phyloP scores from a whole-genome alignment of 2,888 invertebrate species.

The Caenorhabditis sp. region DNA sequence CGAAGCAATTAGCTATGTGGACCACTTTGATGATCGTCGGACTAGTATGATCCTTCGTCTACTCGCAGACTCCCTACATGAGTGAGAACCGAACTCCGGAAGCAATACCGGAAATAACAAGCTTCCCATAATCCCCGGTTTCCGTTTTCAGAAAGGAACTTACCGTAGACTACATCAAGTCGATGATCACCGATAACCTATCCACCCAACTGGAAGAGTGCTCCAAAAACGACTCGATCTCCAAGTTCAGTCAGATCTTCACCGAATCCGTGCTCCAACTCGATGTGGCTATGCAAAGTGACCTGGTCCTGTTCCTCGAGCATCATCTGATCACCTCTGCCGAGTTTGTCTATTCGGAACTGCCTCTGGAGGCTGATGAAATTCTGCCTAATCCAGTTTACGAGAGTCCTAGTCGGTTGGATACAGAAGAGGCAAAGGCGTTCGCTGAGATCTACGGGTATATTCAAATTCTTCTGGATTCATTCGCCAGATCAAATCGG shows the following conservation, averaged over 20 bases:
- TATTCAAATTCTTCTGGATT: constrained; percentile 42
- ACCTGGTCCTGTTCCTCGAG: constrained; percentile 44
- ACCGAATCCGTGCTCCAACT: constrained; percentile 54
- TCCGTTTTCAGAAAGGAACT: constrained; percentile 42
- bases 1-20: constrained; percentile 66
- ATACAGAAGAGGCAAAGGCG: constrained; percentile 23
- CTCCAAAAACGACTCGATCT: constrained; percentile 14
- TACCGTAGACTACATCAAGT: constrained; percentile 40
- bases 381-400: constrained; percentile 49
- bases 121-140: background rate
- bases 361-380: constrained; percentile 43
- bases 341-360: constrained; percentile 43
- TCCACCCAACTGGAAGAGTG: constrained; percentile 35
- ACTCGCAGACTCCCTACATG: constrained; percentile 58
- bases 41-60: constrained; percentile 61
- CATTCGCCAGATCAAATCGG: constrained; percentile 43
- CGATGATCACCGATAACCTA: constrained; percentile 50
- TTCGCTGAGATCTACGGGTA: constrained; percentile 47
- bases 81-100: constrained; percentile 25
- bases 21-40: constrained; percentile 67
- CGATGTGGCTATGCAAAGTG: constrained; percentile 50
- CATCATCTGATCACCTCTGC: constrained; percentile 32
- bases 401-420: constrained; percentile 23
- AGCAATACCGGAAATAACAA: background rate
- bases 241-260: constrained; percentile 34